A percentile compares a stretch with the other conserved stretches of the same genome.
phyloP scores from a whole-genome alignment of 2,113 vertebrate species.

The Chunga burmeisteri region DNA sequence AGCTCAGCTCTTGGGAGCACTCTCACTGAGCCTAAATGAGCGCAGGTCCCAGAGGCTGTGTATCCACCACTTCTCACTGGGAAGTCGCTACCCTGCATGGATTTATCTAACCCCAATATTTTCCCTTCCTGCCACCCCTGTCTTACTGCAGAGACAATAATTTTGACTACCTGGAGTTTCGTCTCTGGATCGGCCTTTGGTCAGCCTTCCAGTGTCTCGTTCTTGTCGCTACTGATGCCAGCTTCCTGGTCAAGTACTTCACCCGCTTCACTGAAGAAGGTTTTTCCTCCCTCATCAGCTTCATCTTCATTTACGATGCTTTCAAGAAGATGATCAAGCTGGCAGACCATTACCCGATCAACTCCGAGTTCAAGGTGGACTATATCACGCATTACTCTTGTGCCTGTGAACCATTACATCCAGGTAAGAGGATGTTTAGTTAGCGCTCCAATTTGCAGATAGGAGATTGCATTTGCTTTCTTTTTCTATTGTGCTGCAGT shows the following conservation, averaged over 20 bases:
- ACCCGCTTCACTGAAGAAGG: slow-evolving; percentile 98
- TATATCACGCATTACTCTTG: slow-evolving; percentile 87
- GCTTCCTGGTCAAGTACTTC: slow-evolving; percentile 96
- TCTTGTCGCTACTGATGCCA: slow-evolving; percentile 93
- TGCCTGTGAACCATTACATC: slow-evolving; percentile 81
- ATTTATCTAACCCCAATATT: accelerated
- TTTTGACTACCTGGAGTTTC: slow-evolving; percentile 96
- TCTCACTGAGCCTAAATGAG: background rate
- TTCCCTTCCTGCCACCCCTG: background rate
- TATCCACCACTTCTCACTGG: background rate
- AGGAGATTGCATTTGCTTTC: background rate
- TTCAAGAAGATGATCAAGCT: slow-evolving; percentile 99
- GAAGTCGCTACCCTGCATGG: background rate
- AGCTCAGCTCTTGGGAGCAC: background rate
- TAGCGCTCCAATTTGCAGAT: background rate
- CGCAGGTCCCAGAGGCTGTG: background rate
- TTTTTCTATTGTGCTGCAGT: background rate
- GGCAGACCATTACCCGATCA: slow-evolving; percentile 91
- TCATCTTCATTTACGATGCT: slow-evolving; percentile 98
- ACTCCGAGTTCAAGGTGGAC: slow-evolving; percentile 83
- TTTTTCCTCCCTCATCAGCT: slow-evolving; percentile 96
- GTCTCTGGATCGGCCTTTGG: slow-evolving; percentile 98
- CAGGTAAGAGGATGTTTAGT: slow-evolving; percentile 73
- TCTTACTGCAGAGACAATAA: slow-evolving; percentile 82
- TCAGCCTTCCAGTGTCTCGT: slow-evolving; percentile 92